Percentiles rank a stretch among this genome's conserved stretches.
phyloP scores from a whole-genome alignment of 2,888 invertebrate species.

The Phasia obesa region DNA sequence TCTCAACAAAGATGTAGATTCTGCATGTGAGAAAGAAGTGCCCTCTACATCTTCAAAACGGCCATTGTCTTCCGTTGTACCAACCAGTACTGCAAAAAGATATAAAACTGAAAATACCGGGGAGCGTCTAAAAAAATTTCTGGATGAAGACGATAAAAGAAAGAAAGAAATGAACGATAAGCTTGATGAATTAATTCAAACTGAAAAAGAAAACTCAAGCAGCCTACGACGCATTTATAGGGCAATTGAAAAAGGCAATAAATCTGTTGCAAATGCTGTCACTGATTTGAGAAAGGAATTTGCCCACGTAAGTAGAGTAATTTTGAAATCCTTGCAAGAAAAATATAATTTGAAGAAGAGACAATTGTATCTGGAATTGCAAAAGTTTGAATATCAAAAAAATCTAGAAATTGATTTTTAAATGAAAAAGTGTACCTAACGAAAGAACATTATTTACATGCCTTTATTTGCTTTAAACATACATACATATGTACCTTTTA shows the following conservation, averaged over 20 bases:
- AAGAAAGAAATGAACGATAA: not conserved
- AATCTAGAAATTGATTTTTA: not conserved
- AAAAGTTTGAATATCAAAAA: constrained; percentile 5
- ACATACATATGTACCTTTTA: not conserved
- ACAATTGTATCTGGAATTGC: constrained; percentile 6
- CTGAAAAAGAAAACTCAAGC: constrained; percentile 10
- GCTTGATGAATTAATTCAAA: constrained; percentile 1
- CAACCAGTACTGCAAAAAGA: not conserved
- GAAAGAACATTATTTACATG: not conserved
- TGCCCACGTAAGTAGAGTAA: constrained; percentile 1
- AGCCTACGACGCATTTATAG: constrained; percentile 2
- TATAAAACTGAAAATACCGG: not conserved
- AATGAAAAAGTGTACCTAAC: not conserved
- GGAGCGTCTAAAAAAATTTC: not conserved
- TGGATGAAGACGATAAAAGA: not conserved
- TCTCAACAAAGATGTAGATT: not conserved
- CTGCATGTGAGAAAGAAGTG: not conserved
- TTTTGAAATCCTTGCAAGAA: constrained; percentile 13
- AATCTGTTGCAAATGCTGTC: constrained; percentile 2
- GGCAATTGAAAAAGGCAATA: not conserved
- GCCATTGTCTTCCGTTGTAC: not conserved
- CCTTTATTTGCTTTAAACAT: constrained; percentile 9
- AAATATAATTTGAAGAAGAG: constrained; percentile 3
- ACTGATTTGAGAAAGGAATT: constrained; percentile 1
- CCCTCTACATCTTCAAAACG: constrained; percentile 19